phyloP scores from a whole-genome alignment of 2,888 invertebrate species.

The Ctenicera cuprea region DNA sequence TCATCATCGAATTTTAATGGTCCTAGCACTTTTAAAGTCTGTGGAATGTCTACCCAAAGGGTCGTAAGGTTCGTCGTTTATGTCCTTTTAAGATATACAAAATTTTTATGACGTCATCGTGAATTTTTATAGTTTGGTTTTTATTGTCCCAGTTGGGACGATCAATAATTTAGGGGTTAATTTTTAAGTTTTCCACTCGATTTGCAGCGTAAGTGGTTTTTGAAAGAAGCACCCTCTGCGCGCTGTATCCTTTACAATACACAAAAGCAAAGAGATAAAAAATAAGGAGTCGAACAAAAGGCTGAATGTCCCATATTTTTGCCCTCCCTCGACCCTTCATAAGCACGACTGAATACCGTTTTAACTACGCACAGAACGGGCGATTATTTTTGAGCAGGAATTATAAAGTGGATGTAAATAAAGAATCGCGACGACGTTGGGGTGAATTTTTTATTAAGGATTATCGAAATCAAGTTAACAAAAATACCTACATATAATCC shows the following conservation, averaged over 20 bases:
- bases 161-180: constrained; percentile 8
- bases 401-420: constrained; percentile 47
- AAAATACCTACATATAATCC: constrained; percentile 55
- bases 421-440: constrained; percentile 31
- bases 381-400: constrained; percentile 44
- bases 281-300: constrained; percentile 13
- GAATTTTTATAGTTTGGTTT: constrained; percentile 11
- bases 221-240: constrained; percentile 1
- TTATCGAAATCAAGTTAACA: constrained; percentile 54
- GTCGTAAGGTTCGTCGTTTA: background rate
- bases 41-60: background rate
- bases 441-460: constrained; percentile 52
- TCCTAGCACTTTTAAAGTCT: background rate
- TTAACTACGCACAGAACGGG: constrained; percentile 35
- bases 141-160: background rate
- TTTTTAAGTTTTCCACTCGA: constrained; percentile 23
- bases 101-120: constrained; percentile 10
- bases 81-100: background rate
- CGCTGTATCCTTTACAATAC: constrained; percentile 2
- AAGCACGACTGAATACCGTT: constrained; percentile 34
- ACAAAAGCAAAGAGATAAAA: constrained; percentile 17
- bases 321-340: constrained; percentile 26
- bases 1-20: no score
- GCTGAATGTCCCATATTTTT: constrained; percentile 18
- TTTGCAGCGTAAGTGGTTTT: constrained; percentile 1